phyloP scores from a whole-genome alignment of 2,888 invertebrate species.

The Dastarcus helophoroides region DNA sequence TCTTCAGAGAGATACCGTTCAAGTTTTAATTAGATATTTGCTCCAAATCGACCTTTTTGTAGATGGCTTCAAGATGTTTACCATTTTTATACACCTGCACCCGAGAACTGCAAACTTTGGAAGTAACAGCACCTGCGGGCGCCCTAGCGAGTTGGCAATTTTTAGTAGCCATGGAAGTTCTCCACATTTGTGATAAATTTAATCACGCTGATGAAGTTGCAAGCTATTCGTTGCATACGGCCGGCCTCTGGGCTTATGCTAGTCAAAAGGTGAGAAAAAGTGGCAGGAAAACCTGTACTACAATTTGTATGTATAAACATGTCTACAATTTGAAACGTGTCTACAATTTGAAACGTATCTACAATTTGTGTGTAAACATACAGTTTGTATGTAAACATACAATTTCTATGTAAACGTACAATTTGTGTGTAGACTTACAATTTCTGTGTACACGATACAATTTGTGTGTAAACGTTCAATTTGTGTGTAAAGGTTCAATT shows the following conservation, averaged over 20 bases:
- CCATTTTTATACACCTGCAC: conserved; percentile 84
- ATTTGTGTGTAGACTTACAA: too few species aligned
- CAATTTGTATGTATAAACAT: too few species aligned
- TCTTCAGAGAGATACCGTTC: too few species aligned
- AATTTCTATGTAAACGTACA: too few species aligned
- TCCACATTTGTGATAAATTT: conserved; percentile 66
- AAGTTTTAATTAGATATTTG: too few species aligned
- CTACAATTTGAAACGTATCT: too few species aligned
- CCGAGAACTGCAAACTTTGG: conserved; percentile 71
- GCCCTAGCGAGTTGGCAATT: conserved; percentile 89
- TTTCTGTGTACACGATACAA: too few species aligned
- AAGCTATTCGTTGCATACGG: conserved; percentile 74
- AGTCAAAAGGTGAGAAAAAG: conserved; percentile 40
- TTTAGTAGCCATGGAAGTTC: conserved; percentile 74
- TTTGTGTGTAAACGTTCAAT: background rate
- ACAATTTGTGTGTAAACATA: too few species aligned
- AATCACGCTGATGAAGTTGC: conserved; percentile 56
- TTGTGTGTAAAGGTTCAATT: background rate
- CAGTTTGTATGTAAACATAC: too few species aligned
- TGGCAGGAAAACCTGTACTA: too few species aligned
- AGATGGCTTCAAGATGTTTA: conserved; percentile 80
- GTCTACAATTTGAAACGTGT: too few species aligned
- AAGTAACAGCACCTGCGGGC: conserved; percentile 68
- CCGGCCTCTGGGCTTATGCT: conserved; percentile 77
- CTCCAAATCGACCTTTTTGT: conserved; percentile 14